phyloP scores from a whole-genome alignment of 2,888 invertebrate species.

The Colostygia pectinataria region DNA sequence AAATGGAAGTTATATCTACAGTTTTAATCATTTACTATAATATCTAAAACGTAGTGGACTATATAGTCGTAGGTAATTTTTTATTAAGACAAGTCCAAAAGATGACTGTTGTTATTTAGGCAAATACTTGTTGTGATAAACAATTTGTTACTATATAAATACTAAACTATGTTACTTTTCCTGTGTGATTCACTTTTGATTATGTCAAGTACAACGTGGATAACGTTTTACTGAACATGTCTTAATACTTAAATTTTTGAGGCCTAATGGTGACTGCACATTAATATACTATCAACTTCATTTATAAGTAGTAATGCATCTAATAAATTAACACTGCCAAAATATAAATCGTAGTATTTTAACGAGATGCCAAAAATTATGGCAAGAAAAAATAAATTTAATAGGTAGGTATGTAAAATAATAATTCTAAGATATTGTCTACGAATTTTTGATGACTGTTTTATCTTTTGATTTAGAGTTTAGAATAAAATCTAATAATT shows the following conservation, averaged over 20 bases:
- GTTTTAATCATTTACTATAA: conserved; percentile 49
- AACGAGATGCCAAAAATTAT: conserved; percentile 55
- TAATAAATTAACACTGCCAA: conserved; percentile 77
- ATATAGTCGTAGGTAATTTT: conserved; percentile 36
- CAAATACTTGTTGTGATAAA: conserved; percentile 75
- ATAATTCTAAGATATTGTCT: conserved; percentile 62
- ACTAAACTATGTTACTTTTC: conserved; percentile 54
- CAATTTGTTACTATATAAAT: conserved; percentile 69
- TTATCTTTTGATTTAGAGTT: conserved; percentile 60
- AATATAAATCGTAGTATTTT: conserved; percentile 63
- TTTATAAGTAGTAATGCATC: conserved; percentile 43
- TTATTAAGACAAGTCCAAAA: conserved; percentile 62
- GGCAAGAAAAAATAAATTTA: conserved; percentile 50
- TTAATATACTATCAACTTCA: conserved; percentile 19
- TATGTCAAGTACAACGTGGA: conserved; percentile 4
- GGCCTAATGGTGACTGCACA: conserved; percentile 18
- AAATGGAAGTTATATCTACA: conserved; percentile 65
- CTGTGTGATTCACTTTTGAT: conserved; percentile 11
- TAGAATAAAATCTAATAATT: conserved; percentile 35
- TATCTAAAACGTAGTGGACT: conserved; percentile 49
- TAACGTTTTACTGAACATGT: conserved; percentile 4
- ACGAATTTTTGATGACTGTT: conserved; percentile 77
- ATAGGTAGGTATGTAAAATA: conserved; percentile 45
- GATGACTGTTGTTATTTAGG: conserved; percentile 75
- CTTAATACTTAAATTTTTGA: conserved; percentile 15